Percentiles rank a stretch among this genome's conserved stretches.
phyloP scores from a whole-genome alignment of 2,113 vertebrate species.

The Silurus glanis region DNA sequence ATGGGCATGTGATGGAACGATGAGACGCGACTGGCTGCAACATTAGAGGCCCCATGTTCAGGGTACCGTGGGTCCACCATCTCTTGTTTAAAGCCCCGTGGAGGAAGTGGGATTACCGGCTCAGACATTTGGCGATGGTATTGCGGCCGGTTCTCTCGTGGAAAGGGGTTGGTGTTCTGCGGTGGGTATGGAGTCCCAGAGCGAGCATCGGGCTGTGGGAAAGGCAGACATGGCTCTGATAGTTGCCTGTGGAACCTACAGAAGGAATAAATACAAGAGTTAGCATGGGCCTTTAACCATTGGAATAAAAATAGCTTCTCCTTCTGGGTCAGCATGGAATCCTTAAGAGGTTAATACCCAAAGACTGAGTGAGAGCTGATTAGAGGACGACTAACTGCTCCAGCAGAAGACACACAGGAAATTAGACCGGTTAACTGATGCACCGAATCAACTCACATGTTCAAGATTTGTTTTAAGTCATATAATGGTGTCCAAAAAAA shows the following conservation, averaged over 20 bases:
- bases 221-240: conserved; percentile 80
- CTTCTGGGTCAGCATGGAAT: conserved; percentile 28
- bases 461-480: no score
- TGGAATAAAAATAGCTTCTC: conserved; percentile 43
- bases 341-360: conserved; percentile 45
- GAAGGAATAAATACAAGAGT: neutral
- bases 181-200: conserved; percentile 72
- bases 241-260: conserved; percentile 88
- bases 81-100: conserved; percentile 88
- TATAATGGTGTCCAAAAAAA: neutral
- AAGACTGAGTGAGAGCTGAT: conserved; percentile 31
- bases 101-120: conserved; percentile 74
- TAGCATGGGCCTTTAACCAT: conserved; percentile 4
- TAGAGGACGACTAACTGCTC: conserved; percentile 35
- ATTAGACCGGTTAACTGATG: neutral
- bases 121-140: conserved; percentile 91
- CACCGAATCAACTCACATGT: neutral
- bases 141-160: conserved; percentile 72
- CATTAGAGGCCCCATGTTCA: conserved; percentile 69
- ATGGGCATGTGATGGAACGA: conserved; percentile 84
- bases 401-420: conserved; percentile 11
- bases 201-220: conserved; percentile 56
- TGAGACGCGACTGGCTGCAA: conserved; percentile 61
- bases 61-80: conserved; percentile 81
- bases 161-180: conserved; percentile 58